A percentile compares a stretch with the other conserved stretches of the same genome.
phyloP scores from a whole-genome alignment of 2,113 vertebrate species.

The Amphiprion ocellaris region DNA sequence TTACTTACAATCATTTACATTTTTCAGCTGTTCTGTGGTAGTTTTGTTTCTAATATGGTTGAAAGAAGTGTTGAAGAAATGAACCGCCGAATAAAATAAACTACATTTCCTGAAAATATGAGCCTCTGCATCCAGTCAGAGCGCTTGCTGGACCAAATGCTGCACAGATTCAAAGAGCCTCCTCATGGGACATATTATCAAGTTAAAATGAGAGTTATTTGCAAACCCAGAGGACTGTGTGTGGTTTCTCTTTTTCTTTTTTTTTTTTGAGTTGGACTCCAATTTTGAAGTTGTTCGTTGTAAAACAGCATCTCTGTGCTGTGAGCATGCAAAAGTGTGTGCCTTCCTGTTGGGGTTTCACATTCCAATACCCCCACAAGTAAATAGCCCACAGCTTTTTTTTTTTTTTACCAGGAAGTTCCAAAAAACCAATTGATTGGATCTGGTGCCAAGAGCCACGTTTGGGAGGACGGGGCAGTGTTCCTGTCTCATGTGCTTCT shows the following conservation, averaged over 20 bases:
- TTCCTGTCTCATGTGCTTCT: no score
- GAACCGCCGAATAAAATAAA: no score
- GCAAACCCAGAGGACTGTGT: not conserved
- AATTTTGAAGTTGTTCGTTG: conserved; percentile 28
- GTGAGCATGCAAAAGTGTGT: not conserved
- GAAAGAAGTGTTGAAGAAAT: no score
- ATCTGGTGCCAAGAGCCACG: conserved; percentile 20
- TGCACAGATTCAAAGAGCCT: not conserved
- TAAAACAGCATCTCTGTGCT: conserved; percentile 26
- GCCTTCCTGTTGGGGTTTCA: conserved; percentile 15
- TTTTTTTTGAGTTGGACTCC: conserved; percentile 16
- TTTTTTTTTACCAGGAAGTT: conserved; percentile 4
- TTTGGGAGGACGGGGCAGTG: not conserved
- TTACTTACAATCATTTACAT: no score
- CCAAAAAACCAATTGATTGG: conserved; percentile 22
- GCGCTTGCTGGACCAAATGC: no score
- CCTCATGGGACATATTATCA: conserved; percentile 13
- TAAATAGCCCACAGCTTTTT: conserved; percentile 10
- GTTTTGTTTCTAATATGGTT: no score
- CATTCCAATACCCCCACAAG: conserved; percentile 15
- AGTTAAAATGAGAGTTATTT: conserved; percentile 16
- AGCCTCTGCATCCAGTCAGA: no score
- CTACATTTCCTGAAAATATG: no score
- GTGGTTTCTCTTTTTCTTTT: conserved; percentile 14
- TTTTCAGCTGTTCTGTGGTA: no score